Conservation (phyloP, 2,888 invertebrate genomes). For the Cinara cedri region DNA sequence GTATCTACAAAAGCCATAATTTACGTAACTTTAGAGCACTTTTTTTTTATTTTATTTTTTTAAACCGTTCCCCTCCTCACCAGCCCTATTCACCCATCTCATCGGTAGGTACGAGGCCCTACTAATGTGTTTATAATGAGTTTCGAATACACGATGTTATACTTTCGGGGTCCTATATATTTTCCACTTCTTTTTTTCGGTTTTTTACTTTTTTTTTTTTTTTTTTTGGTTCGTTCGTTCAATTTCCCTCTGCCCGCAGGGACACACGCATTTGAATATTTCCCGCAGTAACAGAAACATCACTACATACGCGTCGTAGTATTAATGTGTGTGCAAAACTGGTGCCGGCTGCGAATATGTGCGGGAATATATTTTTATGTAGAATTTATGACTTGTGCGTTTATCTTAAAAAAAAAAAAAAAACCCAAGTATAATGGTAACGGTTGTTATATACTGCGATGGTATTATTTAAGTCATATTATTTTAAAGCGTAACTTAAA, state of each 20-base stretch:
- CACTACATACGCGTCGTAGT: neutral
- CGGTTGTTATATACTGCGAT: too few relatives aligned
- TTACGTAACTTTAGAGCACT: constrained; percentile 36
- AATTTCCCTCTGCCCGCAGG: neutral
- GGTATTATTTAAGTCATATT: too few relatives aligned
- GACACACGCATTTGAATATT: constrained; percentile 23
- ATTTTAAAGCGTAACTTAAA: too few relatives aligned
- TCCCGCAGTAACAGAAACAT: neutral
- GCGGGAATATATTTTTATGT: neutral
- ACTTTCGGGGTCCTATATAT: constrained; percentile 18
- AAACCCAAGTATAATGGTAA: too few relatives aligned
- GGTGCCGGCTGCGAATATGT: neutral
- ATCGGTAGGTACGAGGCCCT: neutral
- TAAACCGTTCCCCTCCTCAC: constrained; percentile 25
- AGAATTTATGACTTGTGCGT: neutral
- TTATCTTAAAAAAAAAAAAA: too few relatives aligned
- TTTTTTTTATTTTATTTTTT: constrained; percentile 27
- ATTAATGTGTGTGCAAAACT: constrained; percentile 5
- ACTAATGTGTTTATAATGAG: constrained; percentile 57
- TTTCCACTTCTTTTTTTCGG: constrained; percentile 7
- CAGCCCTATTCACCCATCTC: neutral
- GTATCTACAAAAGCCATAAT: constrained; percentile 53
- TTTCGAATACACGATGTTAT: constrained; percentile 49
- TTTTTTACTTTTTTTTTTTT: neutral
- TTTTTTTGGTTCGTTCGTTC: neutral